Evolutionary conservation across 2,113 vertebrate species (phyloP).

Genomic region (Paradoxurus hermaphroditus): DNA sequence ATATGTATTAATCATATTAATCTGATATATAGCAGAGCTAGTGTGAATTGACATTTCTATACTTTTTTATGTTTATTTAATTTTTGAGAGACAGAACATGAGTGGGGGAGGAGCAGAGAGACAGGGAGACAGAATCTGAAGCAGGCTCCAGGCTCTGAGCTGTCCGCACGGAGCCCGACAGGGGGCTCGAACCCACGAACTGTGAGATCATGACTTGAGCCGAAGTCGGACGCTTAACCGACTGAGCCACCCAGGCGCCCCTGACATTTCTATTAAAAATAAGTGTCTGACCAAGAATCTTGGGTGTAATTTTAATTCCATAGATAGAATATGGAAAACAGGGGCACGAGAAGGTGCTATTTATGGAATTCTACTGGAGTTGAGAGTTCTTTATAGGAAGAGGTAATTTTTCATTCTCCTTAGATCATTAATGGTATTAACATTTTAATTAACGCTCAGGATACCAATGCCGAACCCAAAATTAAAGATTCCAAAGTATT

Average conservation of each 20-base stretch:
- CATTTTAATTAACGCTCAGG: constrained; percentile 78
- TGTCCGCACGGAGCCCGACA: no score
- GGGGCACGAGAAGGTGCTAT: not conserved
- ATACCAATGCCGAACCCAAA: constrained; percentile 73
- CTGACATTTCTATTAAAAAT: constrained; percentile 3
- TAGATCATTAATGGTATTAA: constrained; percentile 22
- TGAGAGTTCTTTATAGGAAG: not conserved
- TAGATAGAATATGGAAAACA: not conserved
- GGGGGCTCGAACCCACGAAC: no score
- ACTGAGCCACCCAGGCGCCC: no score
- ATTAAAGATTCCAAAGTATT: constrained; percentile 77
- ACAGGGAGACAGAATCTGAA: no score
- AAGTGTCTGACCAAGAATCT: constrained; percentile 27
- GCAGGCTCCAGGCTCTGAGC: no score
- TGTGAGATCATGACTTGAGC: no score
- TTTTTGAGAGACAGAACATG: no score
- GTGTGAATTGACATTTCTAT: not conserved
- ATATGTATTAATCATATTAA: not conserved
- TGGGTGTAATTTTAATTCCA: constrained; percentile 41
- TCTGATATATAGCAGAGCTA: not conserved
- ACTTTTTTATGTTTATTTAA: no score
- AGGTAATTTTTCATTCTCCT: not conserved
- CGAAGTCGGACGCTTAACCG: no score
- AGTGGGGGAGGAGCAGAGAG: no score
- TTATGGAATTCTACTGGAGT: not conserved